phyloP scores from a whole-genome alignment of 37 sponge, comb jelly and placozoan species.

The Axinella damicornis region DNA sequence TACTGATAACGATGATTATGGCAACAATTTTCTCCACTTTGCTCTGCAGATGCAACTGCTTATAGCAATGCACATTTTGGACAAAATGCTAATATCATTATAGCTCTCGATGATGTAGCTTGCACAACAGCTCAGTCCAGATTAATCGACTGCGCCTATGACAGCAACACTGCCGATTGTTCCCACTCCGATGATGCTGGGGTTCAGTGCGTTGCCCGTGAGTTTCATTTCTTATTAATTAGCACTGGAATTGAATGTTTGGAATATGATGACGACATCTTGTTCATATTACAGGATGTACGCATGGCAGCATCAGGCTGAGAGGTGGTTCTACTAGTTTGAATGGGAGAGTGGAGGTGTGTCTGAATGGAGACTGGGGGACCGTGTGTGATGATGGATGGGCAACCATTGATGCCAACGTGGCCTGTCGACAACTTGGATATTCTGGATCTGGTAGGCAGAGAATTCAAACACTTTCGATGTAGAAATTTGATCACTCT shows the following conservation, averaged over 20 bases:
- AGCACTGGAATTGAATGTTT: no score
- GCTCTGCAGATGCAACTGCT: no score
- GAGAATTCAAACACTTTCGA: no score
- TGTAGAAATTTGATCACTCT: no score
- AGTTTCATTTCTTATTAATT: not conserved
- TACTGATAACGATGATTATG: no score
- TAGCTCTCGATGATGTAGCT: constrained; percentile 9
- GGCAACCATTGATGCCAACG: constrained; percentile 20
- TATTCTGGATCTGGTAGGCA: not conserved
- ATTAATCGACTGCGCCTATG: constrained; percentile 13
- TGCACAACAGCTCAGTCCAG: constrained; percentile 12
- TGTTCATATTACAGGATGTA: no score
- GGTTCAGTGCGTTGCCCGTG: no score
- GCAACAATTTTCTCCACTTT: no score
- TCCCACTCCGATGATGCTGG: constrained; percentile 34
- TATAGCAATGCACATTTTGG: constrained; percentile 7
- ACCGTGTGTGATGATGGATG: constrained; percentile 30
- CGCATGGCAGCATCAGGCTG: constrained; percentile 28
- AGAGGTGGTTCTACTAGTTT: not conserved
- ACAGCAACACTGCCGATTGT: constrained; percentile 13
- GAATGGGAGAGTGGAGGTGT: constrained; percentile 46
- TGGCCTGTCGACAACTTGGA: not conserved
- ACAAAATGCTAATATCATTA: no score
- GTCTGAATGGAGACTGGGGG: constrained; percentile 12
- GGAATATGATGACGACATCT: no score